Evolutionary conservation across 2,888 invertebrate genomes (phyloP).

Genomic region (Thera obeliscata): DNA sequence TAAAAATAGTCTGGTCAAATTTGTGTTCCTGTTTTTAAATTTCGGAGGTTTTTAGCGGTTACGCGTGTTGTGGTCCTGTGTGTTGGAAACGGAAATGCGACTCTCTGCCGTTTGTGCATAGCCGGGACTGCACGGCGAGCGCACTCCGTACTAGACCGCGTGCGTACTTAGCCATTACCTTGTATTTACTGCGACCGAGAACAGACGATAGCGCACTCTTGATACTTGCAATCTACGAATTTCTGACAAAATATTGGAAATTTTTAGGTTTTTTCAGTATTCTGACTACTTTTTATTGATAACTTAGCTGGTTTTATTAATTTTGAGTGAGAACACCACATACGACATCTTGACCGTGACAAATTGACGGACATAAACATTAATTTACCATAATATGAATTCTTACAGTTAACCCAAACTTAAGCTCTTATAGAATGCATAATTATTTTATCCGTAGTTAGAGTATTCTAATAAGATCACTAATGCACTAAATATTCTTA

Average conservation of each 20-base stretch:
- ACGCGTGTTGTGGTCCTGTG: conserved; percentile 73
- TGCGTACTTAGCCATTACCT: conserved; percentile 85
- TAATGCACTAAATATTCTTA: background rate
- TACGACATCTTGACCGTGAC: no score
- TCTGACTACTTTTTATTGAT: no score
- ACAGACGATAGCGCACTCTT: conserved; percentile 57
- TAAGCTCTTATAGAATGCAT: no score
- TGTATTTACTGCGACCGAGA: conserved; percentile 81
- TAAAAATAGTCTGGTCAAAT: conserved; percentile 78
- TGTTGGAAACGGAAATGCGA: conserved; percentile 78
- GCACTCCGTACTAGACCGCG: conserved; percentile 83
- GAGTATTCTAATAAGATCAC: background rate
- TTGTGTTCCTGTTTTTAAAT: conserved; percentile 56
- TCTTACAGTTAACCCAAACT: no score
- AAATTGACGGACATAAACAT: no score
- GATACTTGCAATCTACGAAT: conserved; percentile 56
- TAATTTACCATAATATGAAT: no score
- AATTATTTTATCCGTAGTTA: no score
- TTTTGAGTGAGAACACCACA: no score
- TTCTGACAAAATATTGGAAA: background rate
- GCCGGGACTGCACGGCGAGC: conserved; percentile 83
- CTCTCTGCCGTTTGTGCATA: conserved; percentile 83
- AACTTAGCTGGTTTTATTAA: no score
- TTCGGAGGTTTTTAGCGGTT: conserved; percentile 78
- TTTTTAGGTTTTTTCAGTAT: background rate